Base-by-base conservation (phyloP, 2,888 invertebrate genomes). In the Ennomos quercinarius region DNA sequence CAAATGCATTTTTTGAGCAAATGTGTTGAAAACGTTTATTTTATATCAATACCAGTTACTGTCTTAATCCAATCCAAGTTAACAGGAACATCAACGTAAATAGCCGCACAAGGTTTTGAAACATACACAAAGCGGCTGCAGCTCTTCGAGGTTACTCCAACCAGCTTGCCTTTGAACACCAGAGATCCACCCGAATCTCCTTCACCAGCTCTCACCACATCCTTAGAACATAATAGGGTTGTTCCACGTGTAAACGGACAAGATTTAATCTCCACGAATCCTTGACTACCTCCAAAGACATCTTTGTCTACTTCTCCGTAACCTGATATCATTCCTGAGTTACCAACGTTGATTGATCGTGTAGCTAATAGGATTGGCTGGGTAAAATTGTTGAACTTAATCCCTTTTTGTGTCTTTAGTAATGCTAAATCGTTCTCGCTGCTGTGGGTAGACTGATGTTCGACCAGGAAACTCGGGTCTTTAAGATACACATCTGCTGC, bases 121-220 rank as follows among this genome's bases (percentile, higher is more conserved):
- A 57, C 8, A 1, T 57, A n/a, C 0, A 44, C 67, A n/a, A 69
- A 10, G 17, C 3, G 17, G 0, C 0, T 10, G 39, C 73, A 74
- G 44, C 71, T 66, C 0, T 56, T 54, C 0, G 75, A 71, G 5
- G 61, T 72, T 0, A 80, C 68, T 3, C 78, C 78, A 2, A 72
- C 48, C 36, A 80, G 63, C 4, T 34, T 53, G 8, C 66, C 67
- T 5, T 58, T 61, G 0, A 66, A 68, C 0, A 69, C 48, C 27
- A 80, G 17, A 0, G 80, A 51, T 0, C 78, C 78, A 6, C 78
- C 80, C 0, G 78, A 78, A 49, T 80, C 78, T 0, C 76, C 77
- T 0, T 13, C 0, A 0, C 70, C 77, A 0, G 69, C 67, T 13
- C 67, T 64, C 1, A 67, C 73, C 0, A 37, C 13, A 13, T 61